Base-by-base conservation (phyloP, 2,888 invertebrate species). In the Chloroclystis v-ata region DNA sequence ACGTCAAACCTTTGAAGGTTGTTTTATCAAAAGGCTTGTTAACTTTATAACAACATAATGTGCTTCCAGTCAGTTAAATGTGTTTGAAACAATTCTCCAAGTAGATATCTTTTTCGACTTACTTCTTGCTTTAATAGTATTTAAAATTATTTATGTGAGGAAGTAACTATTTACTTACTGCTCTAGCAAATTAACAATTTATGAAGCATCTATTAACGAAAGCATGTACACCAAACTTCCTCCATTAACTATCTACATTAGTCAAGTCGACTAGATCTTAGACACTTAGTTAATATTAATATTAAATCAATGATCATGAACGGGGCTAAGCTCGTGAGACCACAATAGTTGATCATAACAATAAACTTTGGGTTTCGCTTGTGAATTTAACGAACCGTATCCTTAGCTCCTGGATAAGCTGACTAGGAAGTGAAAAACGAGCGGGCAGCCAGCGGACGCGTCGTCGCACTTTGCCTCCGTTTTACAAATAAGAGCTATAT, bases 401-500 rank as follows among this genome's bases (percentile, higher is more conserved):
- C 59, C 59, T 39, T 52, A 53, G 50, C 61, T 58, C 49, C 43
- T 49, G 47, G 43, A 45, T 39, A 50, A 59, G 54, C 58, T 59
- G 50, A 48, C 26, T 39, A 43, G 55, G 55, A 49, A 54, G 59
- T 61, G 64, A 65, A 66, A 65, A 64, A 67, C 54, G 61, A 61
- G 56, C 55, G 52, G 54, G 49, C 62, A 56, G 58, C 58, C 53
- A 54, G 53, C 56, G 61, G 63, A 56, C 49, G 40, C 57, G 64
- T 71, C 69, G 68, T 60, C 49, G 50, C 39, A 37, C 37, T 43
- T 47, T 49, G 46, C 37, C 56, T 46, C 46, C 50, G 43, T 49
- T 67, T 61, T 59, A 56, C 60, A 63, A 63, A 68, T 59, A 65
- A 60, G 53, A 62, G 66, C 61, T 52, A 67, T 63, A 65, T 65